Evolutionary conservation across 2,888 invertebrate genomes (phyloP).

Genomic region (Ophioninae sp.): DNA sequence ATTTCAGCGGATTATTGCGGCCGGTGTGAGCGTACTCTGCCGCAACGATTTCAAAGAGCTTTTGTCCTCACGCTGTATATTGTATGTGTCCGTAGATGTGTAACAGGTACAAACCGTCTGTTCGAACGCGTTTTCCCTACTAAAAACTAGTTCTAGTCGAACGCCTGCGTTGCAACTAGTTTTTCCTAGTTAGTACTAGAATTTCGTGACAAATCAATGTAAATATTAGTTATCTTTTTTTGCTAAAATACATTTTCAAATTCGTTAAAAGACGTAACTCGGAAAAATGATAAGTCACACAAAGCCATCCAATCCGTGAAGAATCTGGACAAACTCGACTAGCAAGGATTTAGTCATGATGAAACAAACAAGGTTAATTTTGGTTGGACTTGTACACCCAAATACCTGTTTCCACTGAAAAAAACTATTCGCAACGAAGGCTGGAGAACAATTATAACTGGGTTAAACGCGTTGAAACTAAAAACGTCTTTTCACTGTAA

Average conservation of each 20-base stretch:
- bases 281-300: background rate
- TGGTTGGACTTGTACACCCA: background rate
- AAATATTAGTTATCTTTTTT: background rate
- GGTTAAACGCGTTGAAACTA: background rate
- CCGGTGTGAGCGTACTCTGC: background rate
- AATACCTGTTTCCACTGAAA: background rate
- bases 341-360: background rate
- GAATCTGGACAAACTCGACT: background rate
- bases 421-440: background rate
- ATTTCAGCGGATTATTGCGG: background rate
- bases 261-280: background rate
- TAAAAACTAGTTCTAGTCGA: background rate
- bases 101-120: background rate
- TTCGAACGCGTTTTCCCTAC: background rate
- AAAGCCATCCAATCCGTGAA: background rate
- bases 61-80: background rate
- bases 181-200: background rate
- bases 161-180: too few species aligned
- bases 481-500: background rate
- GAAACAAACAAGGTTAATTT: background rate
- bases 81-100: background rate
- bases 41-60: constrained; percentile 9
- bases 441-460: background rate
- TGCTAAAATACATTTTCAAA: too few species aligned
- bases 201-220: background rate